phyloP scores from a whole-genome alignment of 2,797 vertebrate genomes.

The Trematomus bernacchii region DNA sequence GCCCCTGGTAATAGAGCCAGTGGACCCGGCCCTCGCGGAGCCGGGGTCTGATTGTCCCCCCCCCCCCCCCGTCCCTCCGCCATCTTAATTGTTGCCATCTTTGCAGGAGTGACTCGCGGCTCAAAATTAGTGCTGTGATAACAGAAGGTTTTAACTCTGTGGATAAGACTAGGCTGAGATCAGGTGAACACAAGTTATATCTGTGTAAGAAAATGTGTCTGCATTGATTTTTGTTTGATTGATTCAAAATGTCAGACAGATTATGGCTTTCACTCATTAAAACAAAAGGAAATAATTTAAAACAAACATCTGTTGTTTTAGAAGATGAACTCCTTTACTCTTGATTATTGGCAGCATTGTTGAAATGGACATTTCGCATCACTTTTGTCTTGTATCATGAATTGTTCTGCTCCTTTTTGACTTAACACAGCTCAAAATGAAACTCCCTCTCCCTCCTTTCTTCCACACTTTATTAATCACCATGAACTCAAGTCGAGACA shows the following conservation, averaged over 20 bases:
- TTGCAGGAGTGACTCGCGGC: conserved; percentile 40
- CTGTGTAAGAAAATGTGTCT: not conserved
- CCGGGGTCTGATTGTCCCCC: conserved; percentile 41
- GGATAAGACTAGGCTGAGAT: not conserved
- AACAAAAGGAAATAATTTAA: conserved; percentile 10
- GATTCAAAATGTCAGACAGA: not conserved
- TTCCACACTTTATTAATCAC: conserved; percentile 57
- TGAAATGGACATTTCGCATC: conserved; percentile 15
- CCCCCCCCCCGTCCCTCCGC: conserved; percentile 53
- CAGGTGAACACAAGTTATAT: not conserved
- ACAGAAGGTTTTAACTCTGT: not conserved
- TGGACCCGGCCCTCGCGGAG: conserved; percentile 48
- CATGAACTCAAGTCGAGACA: conserved; percentile 55
- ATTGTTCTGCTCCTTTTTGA: conserved; percentile 20
- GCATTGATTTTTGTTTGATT: not conserved
- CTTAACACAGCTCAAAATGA: conserved; percentile 27
- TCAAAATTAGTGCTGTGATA: conserved; percentile 23
- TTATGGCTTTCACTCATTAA: not conserved
- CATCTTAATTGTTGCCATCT: conserved; percentile 77
- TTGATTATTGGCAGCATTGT: conserved; percentile 11
- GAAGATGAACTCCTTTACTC: conserved; percentile 13
- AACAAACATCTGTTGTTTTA: conserved; percentile 6
- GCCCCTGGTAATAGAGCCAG: conserved; percentile 33
- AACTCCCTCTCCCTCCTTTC: conserved; percentile 34
- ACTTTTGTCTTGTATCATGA: not conserved